A percentile compares a stretch with the other conserved stretches of the same genome.
These are phyloP conservation scores for Calcarius lapponicus DNA, from an alignment of 2,797 vertebrate species.

Conservation along the genomic window DNA sequence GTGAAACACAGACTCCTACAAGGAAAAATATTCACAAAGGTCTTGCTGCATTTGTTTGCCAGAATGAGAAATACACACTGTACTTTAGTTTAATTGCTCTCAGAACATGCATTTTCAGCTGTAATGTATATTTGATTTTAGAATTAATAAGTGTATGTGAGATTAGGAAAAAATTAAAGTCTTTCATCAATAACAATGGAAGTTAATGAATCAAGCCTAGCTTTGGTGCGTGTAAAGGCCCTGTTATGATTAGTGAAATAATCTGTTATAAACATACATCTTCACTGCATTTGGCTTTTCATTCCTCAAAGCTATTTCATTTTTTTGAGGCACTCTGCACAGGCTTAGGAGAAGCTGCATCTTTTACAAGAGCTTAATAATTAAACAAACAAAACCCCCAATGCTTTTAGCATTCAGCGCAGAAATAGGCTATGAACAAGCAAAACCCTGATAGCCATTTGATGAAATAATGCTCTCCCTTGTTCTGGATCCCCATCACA, in stretches of 20 bases:
- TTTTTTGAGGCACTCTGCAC: neutral
- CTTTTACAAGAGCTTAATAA: neutral
- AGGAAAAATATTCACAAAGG: neutral
- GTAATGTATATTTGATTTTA: conserved; percentile 51
- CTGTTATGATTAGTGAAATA: neutral
- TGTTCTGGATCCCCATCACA: neutral
- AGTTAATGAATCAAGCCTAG: neutral
- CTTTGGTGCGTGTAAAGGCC: neutral
- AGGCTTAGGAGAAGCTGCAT: neutral
- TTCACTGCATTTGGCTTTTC: neutral
- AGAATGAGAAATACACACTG: neutral
- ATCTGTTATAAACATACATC: neutral
- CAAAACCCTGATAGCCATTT: neutral
- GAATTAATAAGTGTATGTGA: conserved; percentile 34
- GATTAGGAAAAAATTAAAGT: conserved; percentile 31
- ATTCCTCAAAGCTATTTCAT: neutral
- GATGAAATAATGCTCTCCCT: neutral
- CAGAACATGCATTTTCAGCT: neutral
- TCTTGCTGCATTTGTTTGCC: neutral
- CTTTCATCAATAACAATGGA: conserved; percentile 28
- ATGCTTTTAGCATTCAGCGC: neutral
- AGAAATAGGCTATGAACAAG: neutral
- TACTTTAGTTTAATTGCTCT: conserved; percentile 46
- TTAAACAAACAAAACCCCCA: neutral
- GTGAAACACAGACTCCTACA: neutral